Evolutionary conservation across 2,888 invertebrate genomes (phyloP), one percentile per base, ranked within the genome.

Genomic region (Gymnocheta viridis): DNA sequence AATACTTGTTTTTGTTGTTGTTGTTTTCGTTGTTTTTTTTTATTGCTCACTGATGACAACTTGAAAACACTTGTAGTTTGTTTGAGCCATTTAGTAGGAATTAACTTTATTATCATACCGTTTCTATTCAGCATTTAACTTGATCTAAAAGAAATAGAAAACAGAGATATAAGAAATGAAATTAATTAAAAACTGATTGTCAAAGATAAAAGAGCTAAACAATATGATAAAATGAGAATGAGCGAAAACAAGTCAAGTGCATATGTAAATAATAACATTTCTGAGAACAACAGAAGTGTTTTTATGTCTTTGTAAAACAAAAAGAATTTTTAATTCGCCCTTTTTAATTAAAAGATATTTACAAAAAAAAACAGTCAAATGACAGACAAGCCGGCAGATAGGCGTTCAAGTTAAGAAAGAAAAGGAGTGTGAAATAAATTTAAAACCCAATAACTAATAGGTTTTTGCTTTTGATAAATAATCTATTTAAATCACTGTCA

Each of bases 171-270:
- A 67, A 60, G n/a, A 69, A 51, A 29, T 70, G 4, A 54, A 79
- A 72, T 79, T 70, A 72, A 72, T 79, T 64, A 79, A 79, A 58
- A 62, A 47, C 44, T 64, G 79, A 79, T 70, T 78, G 70, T 54
- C 27, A 64, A 64, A 79, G 44, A 79, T 70, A 41, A 70, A 70
- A 62, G 51, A 79, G 54, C 22, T 79, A 9, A 70, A 19, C 7
- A 54, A 47, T 27, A 44, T 17, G 4, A 14, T 17, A 38, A 54
- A 64, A 56, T 3, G 24, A 35, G 19, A 1, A 47, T 9, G n/a
- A 22, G 2, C 4, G 29, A 4, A 32, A 56, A 24, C 9, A 51
- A 62, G 51, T 69, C 60, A 62, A 78, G 62, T 70, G 19, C 19
- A 62, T 35, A 17, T 24, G 24, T 47, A 41, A 14, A 51, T 44